These are phyloP conservation scores for Fregetta grallaria DNA, from an alignment of 2,113 vertebrate species.

Conservation along the genomic window DNA sequence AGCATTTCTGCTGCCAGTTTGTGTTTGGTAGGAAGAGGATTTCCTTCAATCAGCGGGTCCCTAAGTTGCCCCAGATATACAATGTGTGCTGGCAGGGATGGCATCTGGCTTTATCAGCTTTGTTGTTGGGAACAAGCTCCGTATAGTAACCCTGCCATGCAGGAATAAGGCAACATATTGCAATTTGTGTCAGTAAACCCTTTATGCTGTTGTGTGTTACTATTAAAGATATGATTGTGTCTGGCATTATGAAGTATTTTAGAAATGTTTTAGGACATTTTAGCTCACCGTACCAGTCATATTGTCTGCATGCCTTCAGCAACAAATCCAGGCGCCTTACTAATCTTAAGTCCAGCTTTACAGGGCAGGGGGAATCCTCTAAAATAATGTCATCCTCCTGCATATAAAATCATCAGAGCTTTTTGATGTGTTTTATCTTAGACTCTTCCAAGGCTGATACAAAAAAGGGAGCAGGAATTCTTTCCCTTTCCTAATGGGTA, in stretches of 20 bases:
- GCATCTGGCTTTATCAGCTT: constrained; percentile 24
- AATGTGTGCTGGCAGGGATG: background rate
- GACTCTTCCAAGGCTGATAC: background rate
- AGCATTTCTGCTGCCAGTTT: constrained; percentile 20
- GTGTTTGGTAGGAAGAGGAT: constrained; percentile 18
- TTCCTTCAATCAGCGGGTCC: background rate
- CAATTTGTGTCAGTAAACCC: background rate
- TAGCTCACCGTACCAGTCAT: background rate
- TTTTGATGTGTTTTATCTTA: background rate
- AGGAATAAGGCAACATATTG: constrained; percentile 13
- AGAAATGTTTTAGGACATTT: constrained; percentile 9
- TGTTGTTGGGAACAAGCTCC: constrained; percentile 9
- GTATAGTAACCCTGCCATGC: background rate
- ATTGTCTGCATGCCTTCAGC: background rate
- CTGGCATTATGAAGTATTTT: background rate
- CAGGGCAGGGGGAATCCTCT: background rate
- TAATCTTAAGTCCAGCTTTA: background rate
- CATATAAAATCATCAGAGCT: background rate
- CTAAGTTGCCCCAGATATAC: constrained; percentile 17
- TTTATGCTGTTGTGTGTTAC: background rate
- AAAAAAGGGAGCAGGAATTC: background rate
- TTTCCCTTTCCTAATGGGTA: background rate
- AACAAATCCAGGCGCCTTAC: background rate
- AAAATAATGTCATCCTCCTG: background rate
- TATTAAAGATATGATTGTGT: constrained; percentile 12